Conservation (phyloP, 2,888 invertebrate species). For the Drosophila pseudotalamancana region DNA sequence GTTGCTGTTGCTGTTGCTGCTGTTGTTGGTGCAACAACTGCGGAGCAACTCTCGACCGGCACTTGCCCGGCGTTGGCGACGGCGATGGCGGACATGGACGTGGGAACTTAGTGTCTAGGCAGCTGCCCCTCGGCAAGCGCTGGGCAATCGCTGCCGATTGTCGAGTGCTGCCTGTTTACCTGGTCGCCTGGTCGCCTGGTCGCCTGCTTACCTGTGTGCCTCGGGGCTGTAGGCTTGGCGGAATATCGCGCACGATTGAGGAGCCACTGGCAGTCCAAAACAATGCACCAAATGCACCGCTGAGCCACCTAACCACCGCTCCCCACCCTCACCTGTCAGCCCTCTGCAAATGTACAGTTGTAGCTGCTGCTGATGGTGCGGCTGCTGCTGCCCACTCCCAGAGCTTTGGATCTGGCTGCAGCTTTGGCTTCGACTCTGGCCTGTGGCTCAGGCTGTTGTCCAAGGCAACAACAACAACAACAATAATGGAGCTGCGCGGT, state of each 20-base stretch:
- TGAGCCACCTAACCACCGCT: background rate
- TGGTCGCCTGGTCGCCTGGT: constrained; percentile 24
- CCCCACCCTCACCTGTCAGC: background rate
- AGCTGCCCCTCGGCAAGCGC: constrained; percentile 62
- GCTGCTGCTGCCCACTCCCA: constrained; percentile 65
- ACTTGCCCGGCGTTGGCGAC: constrained; percentile 45
- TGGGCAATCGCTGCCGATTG: constrained; percentile 66
- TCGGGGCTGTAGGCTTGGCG: constrained; percentile 74
- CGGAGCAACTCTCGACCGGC: constrained; percentile 51
- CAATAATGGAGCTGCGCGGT: constrained; percentile 29
- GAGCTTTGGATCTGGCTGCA: constrained; percentile 25
- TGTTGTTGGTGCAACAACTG: constrained; percentile 37
- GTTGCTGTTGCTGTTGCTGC: no score
- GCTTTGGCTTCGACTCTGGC: constrained; percentile 27
- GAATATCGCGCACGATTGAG: constrained; percentile 77
- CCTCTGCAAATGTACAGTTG: constrained; percentile 54
- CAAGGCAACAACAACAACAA: constrained; percentile 37
- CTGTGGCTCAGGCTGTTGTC: constrained; percentile 49
- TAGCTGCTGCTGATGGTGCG: constrained; percentile 41
- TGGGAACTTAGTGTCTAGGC: constrained; percentile 73
- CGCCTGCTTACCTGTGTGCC: constrained; percentile 40
- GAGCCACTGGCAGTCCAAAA: constrained; percentile 67
- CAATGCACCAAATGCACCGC: constrained; percentile 49
- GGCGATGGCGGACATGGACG: constrained; percentile 55
- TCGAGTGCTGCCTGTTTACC: constrained; percentile 43